phyloP scores from a whole-genome alignment of 2,888 invertebrate species.

The Apotomis turbidana region DNA sequence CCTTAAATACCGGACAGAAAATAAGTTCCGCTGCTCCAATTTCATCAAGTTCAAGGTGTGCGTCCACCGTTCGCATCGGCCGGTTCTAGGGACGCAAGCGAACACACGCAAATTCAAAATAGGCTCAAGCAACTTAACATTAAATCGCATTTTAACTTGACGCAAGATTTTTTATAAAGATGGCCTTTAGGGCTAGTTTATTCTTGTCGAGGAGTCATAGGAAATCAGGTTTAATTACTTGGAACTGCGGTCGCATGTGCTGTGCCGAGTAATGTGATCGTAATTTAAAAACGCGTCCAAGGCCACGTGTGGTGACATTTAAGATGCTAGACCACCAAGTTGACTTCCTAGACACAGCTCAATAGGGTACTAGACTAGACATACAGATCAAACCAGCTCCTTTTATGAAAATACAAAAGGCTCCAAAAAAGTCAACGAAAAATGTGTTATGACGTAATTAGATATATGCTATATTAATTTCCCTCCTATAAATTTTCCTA shows the following conservation, averaged over 20 bases:
- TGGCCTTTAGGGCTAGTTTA: conserved; percentile 66
- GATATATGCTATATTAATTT: too few relatives aligned
- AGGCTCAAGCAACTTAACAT: conserved; percentile 23
- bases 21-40: conserved; percentile 40
- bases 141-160: conserved; percentile 55
- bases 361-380: neutral
- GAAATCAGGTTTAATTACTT: conserved; percentile 67
- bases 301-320: conserved; percentile 58
- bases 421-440: too few relatives aligned
- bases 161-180: conserved; percentile 54
- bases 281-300: conserved; percentile 58
- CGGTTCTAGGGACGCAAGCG: conserved; percentile 38
- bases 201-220: conserved; percentile 62
- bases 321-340: conserved; percentile 43
- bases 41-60: conserved; percentile 41
- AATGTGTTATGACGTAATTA: too few relatives aligned
- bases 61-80: conserved; percentile 28
- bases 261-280: conserved; percentile 46
- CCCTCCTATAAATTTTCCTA: too few relatives aligned
- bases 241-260: conserved; percentile 58
- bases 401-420: too few relatives aligned
- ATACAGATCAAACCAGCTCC: too few relatives aligned
- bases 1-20: conserved; percentile 24
- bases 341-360: conserved; percentile 16
- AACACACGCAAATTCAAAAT: conserved; percentile 18